Evolutionary conservation across 2,113 vertebrate genomes (phyloP), one percentile per base, ranked within the genome.

Genomic region (Podarcis cretensis): DNA sequence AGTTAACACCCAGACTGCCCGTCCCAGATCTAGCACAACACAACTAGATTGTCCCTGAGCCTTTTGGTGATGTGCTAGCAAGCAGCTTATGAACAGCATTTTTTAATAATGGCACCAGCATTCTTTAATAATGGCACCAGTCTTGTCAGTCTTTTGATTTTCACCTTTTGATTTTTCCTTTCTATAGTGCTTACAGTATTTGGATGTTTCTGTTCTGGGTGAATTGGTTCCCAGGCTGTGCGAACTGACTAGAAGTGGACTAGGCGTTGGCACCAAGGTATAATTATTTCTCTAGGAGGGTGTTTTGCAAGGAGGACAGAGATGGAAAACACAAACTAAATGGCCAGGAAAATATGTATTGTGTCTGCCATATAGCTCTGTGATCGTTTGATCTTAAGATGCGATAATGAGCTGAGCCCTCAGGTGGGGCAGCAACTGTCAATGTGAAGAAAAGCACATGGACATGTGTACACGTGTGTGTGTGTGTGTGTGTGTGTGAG

Each of bases 201-300:
- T 99, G 65, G 99, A 99, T 92, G 98, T 98, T 13, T 98, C 98
- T 0, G 98, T 99, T 87, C 96, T 99, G 4, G 97, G 98, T 59
- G 98, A 99, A 73, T 98, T 99, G 87, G 96, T 99, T 91, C 99
- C 99, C 88, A 97, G 97, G 65, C 97, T 99, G 27, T 99, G 98
- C 95, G 99, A 99, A 74, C 97, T 99, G 88, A 97, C 99, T 43
- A 99, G 97, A 96, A 99, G 98, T 92, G 99, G 98, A 90, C 97
- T 99, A 5, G 99, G 99, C 81, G 96, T 99, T 87, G 98, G 98
- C 89, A 99, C 99, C 63, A 99, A 99, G 98, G 99, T 99, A 97
- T 4, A 73, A 40, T 18, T 88, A 3, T 89, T 81, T 92, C 92
- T 82, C 87, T 78, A 3, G 66, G 78, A 65, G 25, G 63, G 21